Percentiles rank a stretch among this genome's conserved stretches.
These are phyloP conservation scores for Bolborhynchus lineola DNA, from an alignment of 2,113 vertebrate species.

Conservation along the genomic window DNA sequence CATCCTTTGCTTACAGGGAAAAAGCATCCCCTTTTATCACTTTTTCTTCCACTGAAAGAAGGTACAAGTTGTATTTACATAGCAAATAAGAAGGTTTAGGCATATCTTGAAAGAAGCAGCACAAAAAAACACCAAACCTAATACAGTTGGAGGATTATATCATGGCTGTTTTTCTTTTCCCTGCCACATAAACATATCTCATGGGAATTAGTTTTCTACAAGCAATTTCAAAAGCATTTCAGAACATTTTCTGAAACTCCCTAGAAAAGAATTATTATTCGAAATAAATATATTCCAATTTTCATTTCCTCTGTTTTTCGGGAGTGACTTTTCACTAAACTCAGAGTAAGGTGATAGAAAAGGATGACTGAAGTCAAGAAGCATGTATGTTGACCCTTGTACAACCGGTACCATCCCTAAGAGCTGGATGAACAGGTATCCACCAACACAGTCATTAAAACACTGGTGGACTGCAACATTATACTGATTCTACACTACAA, in stretches of 20 bases:
- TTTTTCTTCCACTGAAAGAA: neutral
- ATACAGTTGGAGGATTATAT: neutral
- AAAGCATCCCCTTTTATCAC: neutral
- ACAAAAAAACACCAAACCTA: neutral
- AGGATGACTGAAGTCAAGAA: neutral
- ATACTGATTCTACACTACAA: accelerated
- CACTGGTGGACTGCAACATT: neutral
- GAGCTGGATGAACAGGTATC: neutral
- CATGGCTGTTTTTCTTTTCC: neutral
- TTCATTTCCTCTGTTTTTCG: neutral
- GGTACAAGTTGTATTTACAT: neutral
- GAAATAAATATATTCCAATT: neutral
- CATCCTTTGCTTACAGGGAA: neutral
- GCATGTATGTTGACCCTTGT: neutral
- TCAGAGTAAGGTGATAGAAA: neutral
- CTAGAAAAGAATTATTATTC: neutral
- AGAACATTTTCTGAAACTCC: neutral
- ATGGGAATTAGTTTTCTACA: neutral
- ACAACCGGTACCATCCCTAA: neutral
- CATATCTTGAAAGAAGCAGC: neutral
- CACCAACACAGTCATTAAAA: neutral
- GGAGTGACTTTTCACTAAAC: neutral
- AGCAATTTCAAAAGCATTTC: neutral
- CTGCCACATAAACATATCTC: neutral
- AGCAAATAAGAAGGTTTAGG: neutral